phyloP scores from a whole-genome alignment of 2,113 vertebrate genomes.

The Passer domesticus region DNA sequence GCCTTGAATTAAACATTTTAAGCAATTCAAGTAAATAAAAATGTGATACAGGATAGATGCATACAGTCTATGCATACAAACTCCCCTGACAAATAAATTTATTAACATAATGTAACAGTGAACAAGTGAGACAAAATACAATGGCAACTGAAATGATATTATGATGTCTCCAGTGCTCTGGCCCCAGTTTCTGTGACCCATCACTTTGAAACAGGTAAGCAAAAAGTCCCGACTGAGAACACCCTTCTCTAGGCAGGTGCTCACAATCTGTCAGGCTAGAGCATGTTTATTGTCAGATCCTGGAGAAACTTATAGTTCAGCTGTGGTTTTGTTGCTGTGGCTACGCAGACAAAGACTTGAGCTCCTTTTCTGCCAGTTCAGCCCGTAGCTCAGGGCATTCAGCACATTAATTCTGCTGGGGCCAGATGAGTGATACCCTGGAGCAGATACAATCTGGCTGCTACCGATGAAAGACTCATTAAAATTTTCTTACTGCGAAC shows the following conservation, averaged over 20 bases:
- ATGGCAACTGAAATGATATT: background rate
- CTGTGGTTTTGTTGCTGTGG: background rate
- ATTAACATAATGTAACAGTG: background rate
- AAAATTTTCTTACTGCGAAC: conserved; percentile 34
- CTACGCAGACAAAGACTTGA: background rate
- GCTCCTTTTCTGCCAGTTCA: background rate
- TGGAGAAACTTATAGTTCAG: background rate
- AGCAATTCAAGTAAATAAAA: background rate
- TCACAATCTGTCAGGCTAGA: background rate
- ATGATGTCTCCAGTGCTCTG: background rate
- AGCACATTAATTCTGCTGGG: background rate
- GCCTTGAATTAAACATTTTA: background rate
- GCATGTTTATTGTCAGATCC: background rate
- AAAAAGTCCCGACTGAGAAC: background rate
- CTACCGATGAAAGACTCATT: conserved; percentile 27
- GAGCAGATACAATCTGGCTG: conserved; percentile 19
- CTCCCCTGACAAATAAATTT: background rate
- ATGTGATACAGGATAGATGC: background rate
- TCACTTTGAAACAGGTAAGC: background rate
- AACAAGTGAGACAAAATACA: background rate
- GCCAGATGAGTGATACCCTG: conserved; percentile 24
- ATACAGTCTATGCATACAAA: background rate
- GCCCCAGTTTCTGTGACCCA: background rate
- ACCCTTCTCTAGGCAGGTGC: background rate
- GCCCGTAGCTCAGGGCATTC: background rate